phyloP scores from a whole-genome alignment of 2,888 invertebrate genomes.

The Dicycla oo region DNA sequence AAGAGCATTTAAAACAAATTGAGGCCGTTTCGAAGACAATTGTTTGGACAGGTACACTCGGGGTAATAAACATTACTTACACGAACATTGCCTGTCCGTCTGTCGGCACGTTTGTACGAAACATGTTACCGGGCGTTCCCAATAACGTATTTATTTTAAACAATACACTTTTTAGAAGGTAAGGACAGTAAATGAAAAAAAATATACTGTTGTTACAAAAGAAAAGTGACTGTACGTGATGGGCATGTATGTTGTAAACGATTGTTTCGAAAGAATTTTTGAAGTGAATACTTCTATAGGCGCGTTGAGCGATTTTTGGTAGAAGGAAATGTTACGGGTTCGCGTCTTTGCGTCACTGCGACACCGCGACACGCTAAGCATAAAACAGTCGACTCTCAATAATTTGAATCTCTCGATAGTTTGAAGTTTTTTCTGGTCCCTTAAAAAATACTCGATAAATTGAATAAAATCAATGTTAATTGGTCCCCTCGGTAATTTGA shows the following conservation, averaged over 20 bases:
- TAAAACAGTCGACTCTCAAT: too few species aligned
- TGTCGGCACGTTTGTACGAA: slow-evolving; percentile 59
- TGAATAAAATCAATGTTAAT: too few species aligned
- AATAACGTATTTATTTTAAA: slow-evolving; percentile 54
- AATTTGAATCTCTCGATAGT: too few species aligned
- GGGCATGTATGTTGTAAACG: slow-evolving; percentile 49
- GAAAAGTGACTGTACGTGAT: slow-evolving; percentile 32
- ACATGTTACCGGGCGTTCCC: slow-evolving; percentile 31
- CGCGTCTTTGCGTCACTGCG: too few species aligned
- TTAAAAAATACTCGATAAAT: too few species aligned
- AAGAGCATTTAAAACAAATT: slow-evolving; percentile 37
- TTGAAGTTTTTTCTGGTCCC: too few species aligned
- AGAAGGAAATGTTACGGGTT: too few species aligned
- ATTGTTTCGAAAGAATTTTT: neutral
- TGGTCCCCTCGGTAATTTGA: too few species aligned
- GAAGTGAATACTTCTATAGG: too few species aligned
- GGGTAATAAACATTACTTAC: slow-evolving; percentile 53
- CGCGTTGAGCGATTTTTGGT: too few species aligned
- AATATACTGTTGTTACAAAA: slow-evolving; percentile 25
- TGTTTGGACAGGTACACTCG: slow-evolving; percentile 60
- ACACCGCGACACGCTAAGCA: too few species aligned
- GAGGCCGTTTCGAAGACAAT: slow-evolving; percentile 42
- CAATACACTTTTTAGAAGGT: slow-evolving; percentile 45
- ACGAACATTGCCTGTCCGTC: slow-evolving; percentile 39
- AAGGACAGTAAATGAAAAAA: slow-evolving; percentile 47